phyloP scores from a whole-genome alignment of 2,797 vertebrate species.

The Loris lydekkerianus region DNA sequence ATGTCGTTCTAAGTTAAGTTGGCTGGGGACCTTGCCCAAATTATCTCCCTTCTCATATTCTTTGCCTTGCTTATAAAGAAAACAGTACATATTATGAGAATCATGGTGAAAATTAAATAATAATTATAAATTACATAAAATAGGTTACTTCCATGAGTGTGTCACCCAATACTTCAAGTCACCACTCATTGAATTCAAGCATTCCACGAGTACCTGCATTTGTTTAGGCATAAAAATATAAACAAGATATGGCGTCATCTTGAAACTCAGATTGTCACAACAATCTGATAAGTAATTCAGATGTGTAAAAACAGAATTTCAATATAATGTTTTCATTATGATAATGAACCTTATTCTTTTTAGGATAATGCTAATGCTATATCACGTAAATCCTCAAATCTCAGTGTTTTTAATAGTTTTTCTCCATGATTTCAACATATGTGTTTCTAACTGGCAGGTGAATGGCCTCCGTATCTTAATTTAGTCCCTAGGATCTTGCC shows the following conservation, averaged over 20 bases:
- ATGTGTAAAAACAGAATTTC: background rate
- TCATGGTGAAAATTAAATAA: background rate
- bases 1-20: background rate
- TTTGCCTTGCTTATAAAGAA: background rate
- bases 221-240: background rate
- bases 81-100: background rate
- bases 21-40: background rate
- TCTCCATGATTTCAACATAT: background rate
- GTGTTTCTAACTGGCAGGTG: background rate
- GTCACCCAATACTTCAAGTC: background rate
- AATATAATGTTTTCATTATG: background rate
- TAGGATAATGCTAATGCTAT: background rate
- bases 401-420: background rate
- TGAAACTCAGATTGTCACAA: background rate
- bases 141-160: background rate
- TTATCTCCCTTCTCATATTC: background rate
- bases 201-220: background rate
- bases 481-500: background rate
- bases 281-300: background rate
- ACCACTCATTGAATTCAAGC: background rate
- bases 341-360: too few relatives aligned
- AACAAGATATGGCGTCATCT: background rate
- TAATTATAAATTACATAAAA: background rate
- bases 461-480: background rate
- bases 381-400: background rate